A percentile compares a stretch with the other conserved stretches of the same genome.
These are phyloP conservation scores for Lysiphlebus fabarum DNA, from an alignment of 1,140 invertebrate species.

Conservation along the genomic window DNA sequence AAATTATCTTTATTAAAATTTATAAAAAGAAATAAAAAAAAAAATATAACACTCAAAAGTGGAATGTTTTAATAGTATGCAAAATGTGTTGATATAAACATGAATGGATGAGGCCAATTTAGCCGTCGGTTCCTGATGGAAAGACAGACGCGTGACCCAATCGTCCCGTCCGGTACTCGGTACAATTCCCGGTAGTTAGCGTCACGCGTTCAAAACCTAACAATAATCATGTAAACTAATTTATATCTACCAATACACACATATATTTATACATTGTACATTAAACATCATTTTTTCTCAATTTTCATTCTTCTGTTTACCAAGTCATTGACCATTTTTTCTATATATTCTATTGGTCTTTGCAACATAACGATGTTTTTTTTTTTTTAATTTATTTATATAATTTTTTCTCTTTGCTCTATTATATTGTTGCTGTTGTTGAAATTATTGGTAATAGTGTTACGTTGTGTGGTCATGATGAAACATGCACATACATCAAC, in stretches of 20 bases:
- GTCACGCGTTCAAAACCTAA: slow-evolving; percentile 46
- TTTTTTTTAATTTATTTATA: slow-evolving; percentile 17
- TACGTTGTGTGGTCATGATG: too few species aligned
- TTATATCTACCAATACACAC: slow-evolving; percentile 29
- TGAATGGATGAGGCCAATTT: not conserved
- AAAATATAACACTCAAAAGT: not conserved
- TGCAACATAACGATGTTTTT: slow-evolving; percentile 14
- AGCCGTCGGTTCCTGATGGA: slow-evolving; percentile 13
- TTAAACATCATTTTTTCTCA: slow-evolving; percentile 20
- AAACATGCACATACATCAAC: too few species aligned
- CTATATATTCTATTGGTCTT: slow-evolving; percentile 3
- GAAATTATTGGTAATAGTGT: too few species aligned
- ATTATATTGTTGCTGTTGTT: too few species aligned
- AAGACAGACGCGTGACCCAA: slow-evolving; percentile 43
- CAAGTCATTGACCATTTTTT: slow-evolving; percentile 1
- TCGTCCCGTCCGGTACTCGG: not conserved
- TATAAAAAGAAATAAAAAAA: not conserved
- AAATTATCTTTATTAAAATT: not conserved
- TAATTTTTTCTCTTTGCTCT: slow-evolving; percentile 31
- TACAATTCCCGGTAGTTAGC: slow-evolving; percentile 46
- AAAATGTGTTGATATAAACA: not conserved
- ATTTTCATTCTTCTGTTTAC: slow-evolving; percentile 9
- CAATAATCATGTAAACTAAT: slow-evolving; percentile 44
- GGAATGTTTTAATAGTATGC: too few species aligned
- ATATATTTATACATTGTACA: slow-evolving; percentile 16